Conservation (phyloP, 2,797 vertebrate genomes). For the Eospalax fontanierii region DNA sequence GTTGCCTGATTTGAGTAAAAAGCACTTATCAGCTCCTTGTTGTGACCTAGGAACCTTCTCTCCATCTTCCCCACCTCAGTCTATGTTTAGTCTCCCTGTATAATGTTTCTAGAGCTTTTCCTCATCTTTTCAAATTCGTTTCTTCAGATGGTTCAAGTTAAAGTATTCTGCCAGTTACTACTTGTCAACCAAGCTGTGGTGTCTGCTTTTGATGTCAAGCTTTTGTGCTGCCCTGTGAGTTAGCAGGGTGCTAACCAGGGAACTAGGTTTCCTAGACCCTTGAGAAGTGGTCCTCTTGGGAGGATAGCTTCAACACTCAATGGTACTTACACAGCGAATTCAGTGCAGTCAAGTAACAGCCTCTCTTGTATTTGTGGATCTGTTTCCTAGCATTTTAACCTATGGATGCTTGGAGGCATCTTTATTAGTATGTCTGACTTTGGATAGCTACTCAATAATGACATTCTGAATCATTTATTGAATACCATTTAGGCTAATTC, state of each 20-base stretch:
- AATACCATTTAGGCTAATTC: conserved; percentile 62
- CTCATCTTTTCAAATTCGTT: background rate
- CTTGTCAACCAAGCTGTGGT: conserved; percentile 7
- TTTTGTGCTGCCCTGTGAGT: no score
- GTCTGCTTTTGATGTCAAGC: conserved; percentile 14
- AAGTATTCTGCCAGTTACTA: background rate
- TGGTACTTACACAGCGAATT: background rate
- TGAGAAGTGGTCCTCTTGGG: conserved; percentile 5
- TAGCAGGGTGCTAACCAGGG: background rate
- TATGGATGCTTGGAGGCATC: conserved; percentile 58
- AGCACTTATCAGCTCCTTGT: background rate
- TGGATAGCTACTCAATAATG: conserved; percentile 73
- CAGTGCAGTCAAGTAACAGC: conserved; percentile 45
- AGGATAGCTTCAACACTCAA: background rate
- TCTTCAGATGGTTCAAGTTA: conserved; percentile 43
- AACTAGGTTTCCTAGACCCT: background rate
- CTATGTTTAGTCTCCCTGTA: background rate
- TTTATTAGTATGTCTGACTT: conserved; percentile 77
- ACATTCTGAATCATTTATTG: conserved; percentile 72
- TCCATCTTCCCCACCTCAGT: background rate
- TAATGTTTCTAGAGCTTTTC: background rate
- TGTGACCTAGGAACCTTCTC: background rate
- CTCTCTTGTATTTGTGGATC: conserved; percentile 46
- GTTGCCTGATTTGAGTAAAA: conserved; percentile 30
- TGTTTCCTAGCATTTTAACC: conserved; percentile 71